Evolutionary conservation across 2,797 vertebrate species (phyloP), one percentile per base, ranked within the genome.

Genomic region (Artibeus jamaicensis): DNA sequence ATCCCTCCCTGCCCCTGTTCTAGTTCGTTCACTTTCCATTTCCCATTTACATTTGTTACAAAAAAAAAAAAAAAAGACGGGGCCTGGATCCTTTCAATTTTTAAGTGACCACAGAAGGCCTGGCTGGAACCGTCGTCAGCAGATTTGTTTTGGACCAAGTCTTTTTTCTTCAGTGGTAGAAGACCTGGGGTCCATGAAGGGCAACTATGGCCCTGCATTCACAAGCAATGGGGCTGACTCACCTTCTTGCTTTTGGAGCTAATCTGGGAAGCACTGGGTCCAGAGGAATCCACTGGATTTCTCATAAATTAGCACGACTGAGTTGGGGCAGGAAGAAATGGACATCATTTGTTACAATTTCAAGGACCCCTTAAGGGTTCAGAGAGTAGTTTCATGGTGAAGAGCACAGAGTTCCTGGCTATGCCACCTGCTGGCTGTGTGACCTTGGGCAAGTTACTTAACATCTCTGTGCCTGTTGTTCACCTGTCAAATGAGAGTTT

Each of bases 101-200:
- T 89, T 89, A 92, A 94, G 91, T 91, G 96, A 91, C 90, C 92
- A 79, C 88, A 92, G 78, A 93, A 53, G 81, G 55, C 90, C 88
- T 39, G 65, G 34, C 68, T 86, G 84, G 87, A 92, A 55, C 68
- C 42, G 62, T 19, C 42, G 62, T 19, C 1, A 12, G 82, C 68
- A 79, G 82, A 34, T 94, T 96, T 95, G 95, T 96, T 97, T 96
- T 94, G 73, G 78, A 86, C 48, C 39, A 39, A 88, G 57, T 65
- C 55, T 78, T 88, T 65, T 78, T 84, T 55, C 78, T 68, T 94
- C 39, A 67, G 78, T 88, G 76, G 71, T 32, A 74, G 68, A 89
- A 55, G 65, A 46, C 46, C 82, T 44, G 74, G 65, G 46, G 57
- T 59, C 46, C 26, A 0, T 48, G 44, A 71, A 95, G 77, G 92